phyloP scores from a whole-genome alignment of 2,113 vertebrate species.

The Apteryx mantelli region DNA sequence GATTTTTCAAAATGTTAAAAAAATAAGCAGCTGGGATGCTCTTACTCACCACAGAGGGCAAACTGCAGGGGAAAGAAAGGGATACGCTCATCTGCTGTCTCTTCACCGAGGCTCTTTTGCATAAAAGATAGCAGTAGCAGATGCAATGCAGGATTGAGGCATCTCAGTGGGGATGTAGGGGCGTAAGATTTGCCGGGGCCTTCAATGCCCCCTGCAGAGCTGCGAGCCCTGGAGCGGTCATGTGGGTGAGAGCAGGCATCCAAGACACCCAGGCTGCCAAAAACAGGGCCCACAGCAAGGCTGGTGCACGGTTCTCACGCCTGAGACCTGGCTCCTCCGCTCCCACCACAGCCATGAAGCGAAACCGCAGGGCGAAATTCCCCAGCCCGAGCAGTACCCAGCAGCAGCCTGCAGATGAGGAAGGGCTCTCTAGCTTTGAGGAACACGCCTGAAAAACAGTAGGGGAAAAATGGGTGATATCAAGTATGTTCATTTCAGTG shows the following conservation, averaged over 20 bases:
- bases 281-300: background rate
- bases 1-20: slow-evolving; percentile 13
- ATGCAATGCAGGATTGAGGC: slow-evolving; percentile 11
- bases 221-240: background rate
- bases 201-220: background rate
- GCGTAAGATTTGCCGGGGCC: background rate
- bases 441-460: background rate
- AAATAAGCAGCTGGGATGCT: background rate
- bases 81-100: background rate
- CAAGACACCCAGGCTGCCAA: background rate
- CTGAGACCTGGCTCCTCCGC: too few species aligned
- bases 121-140: background rate
- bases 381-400: background rate
- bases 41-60: background rate
- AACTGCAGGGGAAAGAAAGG: background rate
- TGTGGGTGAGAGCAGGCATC: background rate
- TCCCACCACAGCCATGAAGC: background rate
- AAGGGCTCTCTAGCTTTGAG: background rate
- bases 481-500: background rate
- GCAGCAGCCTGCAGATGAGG: background rate
- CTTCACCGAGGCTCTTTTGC: background rate
- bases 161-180: slow-evolving; percentile 27
- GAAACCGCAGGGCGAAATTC: background rate
- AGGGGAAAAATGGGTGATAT: background rate
- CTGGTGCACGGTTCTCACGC: too few species aligned